Evolutionary conservation across 2,113 vertebrate species (phyloP), one percentile per base, ranked within the genome.

Genomic region (Taurulus bubalis): DNA sequence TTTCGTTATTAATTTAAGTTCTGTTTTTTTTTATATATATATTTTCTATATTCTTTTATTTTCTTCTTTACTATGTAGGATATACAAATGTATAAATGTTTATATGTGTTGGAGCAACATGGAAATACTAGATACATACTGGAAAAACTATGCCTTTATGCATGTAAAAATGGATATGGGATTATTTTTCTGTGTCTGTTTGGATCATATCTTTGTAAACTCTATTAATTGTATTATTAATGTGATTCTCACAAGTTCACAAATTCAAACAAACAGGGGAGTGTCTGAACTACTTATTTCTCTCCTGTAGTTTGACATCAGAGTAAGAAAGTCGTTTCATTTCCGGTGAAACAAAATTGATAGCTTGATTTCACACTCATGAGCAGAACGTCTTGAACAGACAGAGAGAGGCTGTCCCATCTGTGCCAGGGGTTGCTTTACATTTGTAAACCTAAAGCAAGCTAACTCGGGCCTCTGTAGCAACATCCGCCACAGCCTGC

Each of bases 401-500:
- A 58, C 38, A 65, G 63, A 66, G 55, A 68, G 65, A 49, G 62
- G 34, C 67, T 30, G 65, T 64, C 84, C 71, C 65, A 9, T 86
- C 71, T 90, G 77, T 76, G 71, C 68, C 81, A 58, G 56, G 59
- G 79, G 73, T 71, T 80, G 49, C 49, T 71, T 62, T 58, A 42
- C 65, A 80, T 58, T 71, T 90, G n/a, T 85, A 87, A 77, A 79
- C 28, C 28, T 75, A 79, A 90, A 74, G 68, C 55, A 49, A 78
- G 77, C 62, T 75, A 83, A 83, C 81, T 70, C 45, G 6, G 80
- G 79, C 85, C 75, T 87, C 68, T 74, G 77, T 79, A 87, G 79
- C 79, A 80, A 79, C 83, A 89, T 89, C 87, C 79, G 40, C 36
- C 51, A 63, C 71, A 84, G 88, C 80, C 87, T 80, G 87, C 88